Conservation (phyloP, 2,113 vertebrate genomes). For the Callocephalon fimbriatum region DNA sequence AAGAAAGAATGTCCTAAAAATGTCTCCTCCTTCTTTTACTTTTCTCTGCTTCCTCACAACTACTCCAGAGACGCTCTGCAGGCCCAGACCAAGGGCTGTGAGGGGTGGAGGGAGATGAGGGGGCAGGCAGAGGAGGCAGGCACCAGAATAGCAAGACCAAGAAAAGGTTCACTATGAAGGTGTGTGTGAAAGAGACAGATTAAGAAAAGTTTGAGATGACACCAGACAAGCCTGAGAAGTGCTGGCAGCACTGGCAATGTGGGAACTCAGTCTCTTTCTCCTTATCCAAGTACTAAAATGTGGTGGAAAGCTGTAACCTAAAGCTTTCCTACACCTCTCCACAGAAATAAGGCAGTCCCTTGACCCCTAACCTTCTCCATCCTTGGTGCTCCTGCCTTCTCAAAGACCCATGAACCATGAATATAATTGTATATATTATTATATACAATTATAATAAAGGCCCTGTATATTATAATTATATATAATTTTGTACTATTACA, state of each 20-base stretch:
- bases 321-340: background rate
- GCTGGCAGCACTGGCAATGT: background rate
- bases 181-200: background rate
- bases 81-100: background rate
- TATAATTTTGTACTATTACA: background rate
- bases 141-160: background rate
- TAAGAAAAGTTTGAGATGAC: background rate
- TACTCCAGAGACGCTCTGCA: background rate
- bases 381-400: background rate
- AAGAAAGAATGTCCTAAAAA: conserved; percentile 5
- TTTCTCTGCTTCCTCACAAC: background rate
- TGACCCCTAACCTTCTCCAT: background rate
- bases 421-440: background rate
- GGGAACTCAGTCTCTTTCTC: background rate
- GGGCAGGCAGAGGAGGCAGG: background rate
- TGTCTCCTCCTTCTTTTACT: background rate
- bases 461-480: background rate
- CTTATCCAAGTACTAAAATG: background rate
- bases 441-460: background rate
- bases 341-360: background rate
- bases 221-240: background rate
- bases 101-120: background rate
- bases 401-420: background rate
- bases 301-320: background rate
- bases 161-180: background rate